Evolutionary conservation across 2,113 vertebrate species (phyloP).

Genomic region (Trogon surrucura): DNA sequence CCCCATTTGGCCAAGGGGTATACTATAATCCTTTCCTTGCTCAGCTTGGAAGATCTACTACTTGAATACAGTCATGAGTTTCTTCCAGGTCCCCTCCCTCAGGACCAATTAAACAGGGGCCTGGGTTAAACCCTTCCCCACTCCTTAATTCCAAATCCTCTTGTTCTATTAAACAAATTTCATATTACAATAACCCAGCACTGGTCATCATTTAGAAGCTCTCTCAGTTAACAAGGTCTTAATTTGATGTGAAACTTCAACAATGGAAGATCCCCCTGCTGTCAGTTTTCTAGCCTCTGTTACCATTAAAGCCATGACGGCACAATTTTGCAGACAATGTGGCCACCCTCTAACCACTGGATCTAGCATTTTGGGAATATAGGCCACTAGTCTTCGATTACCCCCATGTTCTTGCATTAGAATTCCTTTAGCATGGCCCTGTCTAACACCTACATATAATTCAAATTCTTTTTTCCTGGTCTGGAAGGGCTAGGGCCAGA

Average conservation of each 20-base stretch:
- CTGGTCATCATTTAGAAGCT: background rate
- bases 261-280: background rate
- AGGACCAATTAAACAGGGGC: background rate
- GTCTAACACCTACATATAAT: too few species aligned
- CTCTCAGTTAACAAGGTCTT: background rate
- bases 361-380: too few species aligned
- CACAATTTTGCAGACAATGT: background rate
- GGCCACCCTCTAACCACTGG: too few species aligned
- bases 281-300: background rate
- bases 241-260: background rate
- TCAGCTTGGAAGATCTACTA: background rate
- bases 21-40: background rate
- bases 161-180: background rate
- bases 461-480: too few species aligned
- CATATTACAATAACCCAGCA: too few species aligned
- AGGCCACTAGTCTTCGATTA: too few species aligned
- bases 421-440: too few species aligned
- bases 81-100: too few species aligned
- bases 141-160: background rate
- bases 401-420: too few species aligned
- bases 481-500: too few species aligned
- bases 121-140: background rate
- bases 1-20: background rate
- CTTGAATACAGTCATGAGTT: background rate
- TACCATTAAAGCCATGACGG: background rate